Conservation (phyloP, 1,140 invertebrate species). For the Aphaenogaster ashmeadi region DNA sequence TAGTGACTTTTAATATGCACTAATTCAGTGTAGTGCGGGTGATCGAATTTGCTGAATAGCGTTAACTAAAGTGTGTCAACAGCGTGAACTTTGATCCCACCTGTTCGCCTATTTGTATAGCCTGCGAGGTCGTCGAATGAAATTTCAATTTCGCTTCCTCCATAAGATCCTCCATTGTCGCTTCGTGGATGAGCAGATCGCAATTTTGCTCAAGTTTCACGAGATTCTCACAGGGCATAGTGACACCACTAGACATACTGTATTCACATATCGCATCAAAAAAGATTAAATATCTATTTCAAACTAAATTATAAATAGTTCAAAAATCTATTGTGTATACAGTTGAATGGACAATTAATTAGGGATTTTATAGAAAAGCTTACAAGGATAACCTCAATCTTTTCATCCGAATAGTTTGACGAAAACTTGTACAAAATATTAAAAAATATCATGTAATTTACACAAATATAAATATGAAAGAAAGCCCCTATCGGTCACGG, state of each 20-base stretch:
- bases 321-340: neutral
- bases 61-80: constrained; percentile 98
- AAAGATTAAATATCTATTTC: neutral
- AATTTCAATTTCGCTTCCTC: constrained; percentile 93
- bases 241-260: constrained; percentile 92
- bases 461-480: too few species aligned
- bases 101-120: constrained; percentile 92
- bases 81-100: constrained; percentile 96
- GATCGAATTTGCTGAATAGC: too few species aligned
- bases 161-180: constrained; percentile 96
- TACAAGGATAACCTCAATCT: too few species aligned
- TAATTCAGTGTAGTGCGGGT: too few species aligned
- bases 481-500: too few species aligned
- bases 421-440: too few species aligned
- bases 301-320: constrained; percentile 9
- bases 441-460: too few species aligned
- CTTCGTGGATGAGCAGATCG: constrained; percentile 98
- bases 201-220: constrained; percentile 93
- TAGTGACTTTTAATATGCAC: too few species aligned
- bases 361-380: neutral
- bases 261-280: neutral
- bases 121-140: constrained; percentile 96
- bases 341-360: neutral
- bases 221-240: constrained; percentile 94
- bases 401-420: too few species aligned